Conservation (phyloP, 1,140 invertebrate species). For the Heliothis subflexa region DNA sequence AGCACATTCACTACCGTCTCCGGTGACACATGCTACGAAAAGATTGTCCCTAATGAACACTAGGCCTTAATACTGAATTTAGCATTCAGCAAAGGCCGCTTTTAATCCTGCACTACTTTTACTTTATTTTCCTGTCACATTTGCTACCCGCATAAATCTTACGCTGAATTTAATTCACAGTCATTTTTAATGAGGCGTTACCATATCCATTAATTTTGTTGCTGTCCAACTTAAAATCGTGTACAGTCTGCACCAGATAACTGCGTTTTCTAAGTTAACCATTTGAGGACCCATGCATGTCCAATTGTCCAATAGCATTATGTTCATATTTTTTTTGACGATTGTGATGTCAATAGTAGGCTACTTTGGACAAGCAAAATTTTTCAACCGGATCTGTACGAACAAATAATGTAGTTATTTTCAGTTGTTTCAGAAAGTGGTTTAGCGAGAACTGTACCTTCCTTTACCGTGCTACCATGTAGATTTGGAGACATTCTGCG, state of each 20-base stretch:
- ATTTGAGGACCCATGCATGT: too few species aligned
- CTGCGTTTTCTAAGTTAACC: too few species aligned
- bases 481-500: slow-evolving; percentile 49
- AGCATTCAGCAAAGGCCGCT: not conserved
- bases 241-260: not conserved
- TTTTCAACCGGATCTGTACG: too few species aligned
- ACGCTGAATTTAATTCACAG: slow-evolving; percentile 48
- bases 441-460: not conserved
- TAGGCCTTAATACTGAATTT: not conserved
- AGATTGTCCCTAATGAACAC: too few species aligned
- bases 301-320: too few species aligned
- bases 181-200: slow-evolving; percentile 41
- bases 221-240: slow-evolving; percentile 22
- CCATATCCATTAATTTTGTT: slow-evolving; percentile 45
- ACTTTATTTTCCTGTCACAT: slow-evolving; percentile 41
- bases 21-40: too few species aligned
- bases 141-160: slow-evolving; percentile 47
- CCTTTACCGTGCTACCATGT: slow-evolving; percentile 20
- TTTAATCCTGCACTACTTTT: slow-evolving; percentile 3
- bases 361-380: too few species aligned
- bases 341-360: too few species aligned
- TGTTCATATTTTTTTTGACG: too few species aligned
- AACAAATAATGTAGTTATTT: too few species aligned
- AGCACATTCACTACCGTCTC: too few species aligned
- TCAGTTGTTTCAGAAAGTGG: too few species aligned